phyloP scores from a whole-genome alignment of 2,888 invertebrate species.

The Drosophila mercatorum region DNA sequence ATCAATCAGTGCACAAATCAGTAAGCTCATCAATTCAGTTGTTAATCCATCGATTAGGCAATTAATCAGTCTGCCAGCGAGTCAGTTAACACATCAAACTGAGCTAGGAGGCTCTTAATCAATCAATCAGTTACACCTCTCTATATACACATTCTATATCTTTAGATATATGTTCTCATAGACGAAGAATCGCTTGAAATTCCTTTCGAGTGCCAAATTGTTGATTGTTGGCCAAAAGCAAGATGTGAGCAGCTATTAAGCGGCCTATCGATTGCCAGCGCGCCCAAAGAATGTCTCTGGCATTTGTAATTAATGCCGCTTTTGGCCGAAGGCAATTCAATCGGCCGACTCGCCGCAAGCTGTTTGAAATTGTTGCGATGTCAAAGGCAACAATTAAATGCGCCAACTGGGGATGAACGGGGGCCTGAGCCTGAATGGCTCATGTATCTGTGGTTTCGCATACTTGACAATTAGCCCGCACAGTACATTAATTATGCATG shows the following conservation, averaged over 20 bases:
- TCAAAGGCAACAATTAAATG: slow-evolving; percentile 73
- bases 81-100: neutral
- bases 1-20: neutral
- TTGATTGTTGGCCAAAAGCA: slow-evolving; percentile 12
- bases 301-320: slow-evolving; percentile 63
- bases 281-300: slow-evolving; percentile 36
- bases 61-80: neutral
- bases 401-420: neutral
- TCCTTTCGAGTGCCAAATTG: neutral
- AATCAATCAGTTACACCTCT: neutral
- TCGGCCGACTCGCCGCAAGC: slow-evolving; percentile 23
- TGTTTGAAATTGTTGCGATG: slow-evolving; percentile 61
- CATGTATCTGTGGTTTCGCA: slow-evolving; percentile 53
- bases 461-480: slow-evolving; percentile 73
- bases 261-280: slow-evolving; percentile 35
- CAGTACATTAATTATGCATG: slow-evolving; percentile 70
- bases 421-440: neutral
- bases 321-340: slow-evolving; percentile 18
- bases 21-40: neutral
- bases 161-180: no score
- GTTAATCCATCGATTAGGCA: neutral
- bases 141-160: neutral
- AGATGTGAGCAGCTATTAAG: slow-evolving; percentile 10
- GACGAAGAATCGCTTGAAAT: neutral
- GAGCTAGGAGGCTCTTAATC: neutral